Conservation (phyloP, 2,113 vertebrate species). For the Cercocebus atys region DNA sequence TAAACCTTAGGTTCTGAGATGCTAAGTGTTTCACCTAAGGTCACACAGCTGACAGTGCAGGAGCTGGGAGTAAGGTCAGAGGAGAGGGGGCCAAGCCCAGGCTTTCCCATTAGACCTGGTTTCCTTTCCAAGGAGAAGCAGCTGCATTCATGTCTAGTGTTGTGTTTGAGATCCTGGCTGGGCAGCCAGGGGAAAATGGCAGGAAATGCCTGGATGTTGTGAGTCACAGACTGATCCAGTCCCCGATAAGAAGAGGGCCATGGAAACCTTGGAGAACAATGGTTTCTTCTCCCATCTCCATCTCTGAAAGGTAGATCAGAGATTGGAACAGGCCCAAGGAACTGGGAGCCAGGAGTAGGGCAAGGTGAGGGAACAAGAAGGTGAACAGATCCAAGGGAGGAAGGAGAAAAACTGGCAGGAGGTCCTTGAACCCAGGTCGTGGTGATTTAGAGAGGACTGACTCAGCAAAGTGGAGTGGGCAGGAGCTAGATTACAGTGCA, state of each 20-base stretch:
- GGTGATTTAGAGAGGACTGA: neutral
- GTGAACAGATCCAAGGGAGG: neutral
- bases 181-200: neutral
- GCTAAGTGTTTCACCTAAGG: neutral
- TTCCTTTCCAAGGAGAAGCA: neutral
- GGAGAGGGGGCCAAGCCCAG: neutral
- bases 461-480: accelerated
- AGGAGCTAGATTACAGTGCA: neutral
- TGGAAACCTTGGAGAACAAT: neutral
- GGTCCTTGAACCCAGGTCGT: neutral
- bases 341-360: neutral
- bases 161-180: neutral
- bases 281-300: neutral
- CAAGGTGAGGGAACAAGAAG: neutral
- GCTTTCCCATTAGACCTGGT: neutral
- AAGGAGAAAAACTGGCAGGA: neutral
- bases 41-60: neutral
- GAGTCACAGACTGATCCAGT: too few species aligned
- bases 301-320: neutral
- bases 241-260: neutral
- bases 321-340: neutral
- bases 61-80: neutral
- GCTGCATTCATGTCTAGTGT: neutral
- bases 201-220: neutral
- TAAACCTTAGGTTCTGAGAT: neutral